Evolutionary conservation across 2,797 vertebrate genomes (phyloP).

Genomic region (Channa striata): DNA sequence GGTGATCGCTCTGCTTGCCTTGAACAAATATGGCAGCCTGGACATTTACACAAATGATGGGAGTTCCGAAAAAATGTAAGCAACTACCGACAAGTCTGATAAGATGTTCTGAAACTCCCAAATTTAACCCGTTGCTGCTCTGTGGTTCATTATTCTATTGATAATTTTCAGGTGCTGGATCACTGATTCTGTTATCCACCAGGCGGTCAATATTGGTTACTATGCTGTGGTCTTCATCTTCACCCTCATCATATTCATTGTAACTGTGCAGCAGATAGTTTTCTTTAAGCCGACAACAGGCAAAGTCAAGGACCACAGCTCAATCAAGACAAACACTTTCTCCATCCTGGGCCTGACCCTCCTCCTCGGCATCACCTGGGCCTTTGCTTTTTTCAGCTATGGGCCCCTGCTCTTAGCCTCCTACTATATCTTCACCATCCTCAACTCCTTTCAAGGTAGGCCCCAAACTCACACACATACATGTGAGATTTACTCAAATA

Average conservation of each 20-base stretch:
- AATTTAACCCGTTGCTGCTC: neutral
- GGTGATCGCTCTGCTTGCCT: conserved; percentile 37
- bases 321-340: conserved; percentile 28
- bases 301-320: neutral
- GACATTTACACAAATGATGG: conserved; percentile 29
- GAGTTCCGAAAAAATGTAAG: conserved; percentile 62
- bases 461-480: neutral
- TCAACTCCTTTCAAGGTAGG: conserved; percentile 78
- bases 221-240: conserved; percentile 71
- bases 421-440: conserved; percentile 75
- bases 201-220: conserved; percentile 67
- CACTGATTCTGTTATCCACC: conserved; percentile 43
- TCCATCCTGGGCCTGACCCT: conserved; percentile 58
- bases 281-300: fast-evolving
- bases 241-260: conserved; percentile 42
- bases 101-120: neutral
- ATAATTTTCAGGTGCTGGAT: conserved; percentile 75
- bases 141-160: neutral
- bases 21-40: conserved; percentile 40
- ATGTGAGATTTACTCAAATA: neutral
- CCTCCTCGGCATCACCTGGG: conserved; percentile 76
- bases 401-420: conserved; percentile 55
- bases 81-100: neutral
- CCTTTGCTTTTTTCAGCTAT: conserved; percentile 71
- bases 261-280: conserved; percentile 23